Conservation (phyloP, 2,888 invertebrate species). For the Coelogynopora nodosa region DNA sequence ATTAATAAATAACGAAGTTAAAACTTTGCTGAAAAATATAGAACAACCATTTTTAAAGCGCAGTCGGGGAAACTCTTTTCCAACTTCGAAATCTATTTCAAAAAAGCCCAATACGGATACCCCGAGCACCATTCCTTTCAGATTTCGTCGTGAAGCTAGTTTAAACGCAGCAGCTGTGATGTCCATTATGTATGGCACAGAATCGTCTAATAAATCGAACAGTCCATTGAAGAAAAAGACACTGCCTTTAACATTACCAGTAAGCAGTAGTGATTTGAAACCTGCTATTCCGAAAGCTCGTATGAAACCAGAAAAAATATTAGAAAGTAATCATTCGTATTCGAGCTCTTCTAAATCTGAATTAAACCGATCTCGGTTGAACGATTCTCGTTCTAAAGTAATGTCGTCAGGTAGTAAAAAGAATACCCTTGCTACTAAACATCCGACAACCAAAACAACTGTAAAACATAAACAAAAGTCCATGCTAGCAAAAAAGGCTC, state of each 20-base stretch:
- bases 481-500: not conserved
- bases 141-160: conserved; percentile 34
- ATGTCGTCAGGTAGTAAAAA: not conserved
- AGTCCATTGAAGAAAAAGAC: not conserved
- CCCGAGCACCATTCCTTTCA: not conserved
- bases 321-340: no score
- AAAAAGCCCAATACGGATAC: not conserved
- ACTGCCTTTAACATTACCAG: no score
- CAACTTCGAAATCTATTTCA: not conserved
- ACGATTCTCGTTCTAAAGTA: not conserved
- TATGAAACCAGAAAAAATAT: no score
- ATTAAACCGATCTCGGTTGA: no score
- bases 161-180: conserved; percentile 38
- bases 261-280: not conserved
- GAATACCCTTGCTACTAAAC: not conserved
- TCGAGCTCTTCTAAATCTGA: no score
- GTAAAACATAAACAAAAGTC: not conserved
- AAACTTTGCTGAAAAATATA: no score
- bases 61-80: not conserved
- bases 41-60: no score
- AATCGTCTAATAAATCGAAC: not conserved
- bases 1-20: no score
- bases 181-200: not conserved
- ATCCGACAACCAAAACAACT: not conserved
- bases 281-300: not conserved